phyloP scores from a whole-genome alignment of 2,888 invertebrate species.

The Pachydiplax longipennis region DNA sequence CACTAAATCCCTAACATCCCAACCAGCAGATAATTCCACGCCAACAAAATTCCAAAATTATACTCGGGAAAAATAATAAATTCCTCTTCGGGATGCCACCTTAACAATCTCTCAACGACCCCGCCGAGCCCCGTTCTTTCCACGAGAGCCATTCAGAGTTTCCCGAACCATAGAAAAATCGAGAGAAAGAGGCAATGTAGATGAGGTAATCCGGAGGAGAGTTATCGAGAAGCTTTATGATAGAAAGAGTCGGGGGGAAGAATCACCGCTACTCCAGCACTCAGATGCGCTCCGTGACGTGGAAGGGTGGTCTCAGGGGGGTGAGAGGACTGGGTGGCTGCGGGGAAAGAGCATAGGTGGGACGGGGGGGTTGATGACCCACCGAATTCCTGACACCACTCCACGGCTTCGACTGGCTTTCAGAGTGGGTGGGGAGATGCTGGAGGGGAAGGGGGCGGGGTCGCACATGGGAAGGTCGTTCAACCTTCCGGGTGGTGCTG shows the following conservation, averaged over 20 bases:
- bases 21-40: no score
- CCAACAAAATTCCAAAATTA: no score
- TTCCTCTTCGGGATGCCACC: not conserved
- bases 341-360: not conserved
- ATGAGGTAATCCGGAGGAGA: not conserved
- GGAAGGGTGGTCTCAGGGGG: not conserved
- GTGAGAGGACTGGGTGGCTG: not conserved
- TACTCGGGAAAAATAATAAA: no score
- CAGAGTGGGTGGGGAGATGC: conserved; percentile 52
- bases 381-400: not conserved
- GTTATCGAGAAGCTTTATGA: not conserved
- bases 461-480: conserved; percentile 18
- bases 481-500: not conserved
- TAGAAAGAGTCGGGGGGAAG: not conserved
- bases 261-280: not conserved
- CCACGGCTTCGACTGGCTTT: conserved; percentile 46
- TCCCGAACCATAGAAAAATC: not conserved
- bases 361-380: not conserved
- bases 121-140: not conserved
- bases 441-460: conserved; percentile 51
- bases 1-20: no score
- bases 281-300: not conserved
- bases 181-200: not conserved
- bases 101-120: not conserved
- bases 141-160: not conserved